Conservation (phyloP, 2,797 vertebrate species). For the Brotula barbata region DNA sequence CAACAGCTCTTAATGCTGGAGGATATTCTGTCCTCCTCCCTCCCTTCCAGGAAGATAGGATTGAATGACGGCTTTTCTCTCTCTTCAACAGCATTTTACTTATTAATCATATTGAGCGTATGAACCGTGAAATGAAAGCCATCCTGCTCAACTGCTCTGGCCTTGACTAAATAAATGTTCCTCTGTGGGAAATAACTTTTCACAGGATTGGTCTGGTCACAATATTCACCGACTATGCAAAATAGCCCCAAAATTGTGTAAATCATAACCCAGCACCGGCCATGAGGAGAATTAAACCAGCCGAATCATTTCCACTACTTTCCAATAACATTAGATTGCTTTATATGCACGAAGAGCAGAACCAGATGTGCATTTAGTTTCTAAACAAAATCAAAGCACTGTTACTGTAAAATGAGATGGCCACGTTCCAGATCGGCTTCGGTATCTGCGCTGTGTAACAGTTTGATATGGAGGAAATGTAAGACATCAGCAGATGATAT, state of each 20-base stretch:
- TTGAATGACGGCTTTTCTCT: slow-evolving; percentile 74
- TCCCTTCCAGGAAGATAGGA: slow-evolving; percentile 64
- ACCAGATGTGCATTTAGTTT: neutral
- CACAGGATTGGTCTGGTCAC: slow-evolving; percentile 69
- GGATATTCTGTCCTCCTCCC: slow-evolving; percentile 59
- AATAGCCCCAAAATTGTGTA: slow-evolving; percentile 60
- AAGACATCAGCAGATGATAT: too few species aligned
- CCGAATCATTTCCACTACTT: slow-evolving; percentile 22
- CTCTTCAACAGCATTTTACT: slow-evolving; percentile 78
- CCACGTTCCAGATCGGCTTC: too few species aligned
- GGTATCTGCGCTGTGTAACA: too few species aligned
- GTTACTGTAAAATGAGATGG: neutral
- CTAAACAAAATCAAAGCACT: neutral
- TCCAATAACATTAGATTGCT: slow-evolving; percentile 24
- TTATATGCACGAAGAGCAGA: slow-evolving; percentile 6
- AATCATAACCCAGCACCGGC: slow-evolving; percentile 58
- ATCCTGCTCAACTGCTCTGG: slow-evolving; percentile 74
- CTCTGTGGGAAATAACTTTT: slow-evolving; percentile 73
- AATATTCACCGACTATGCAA: slow-evolving; percentile 67
- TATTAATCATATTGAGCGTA: slow-evolving; percentile 83
- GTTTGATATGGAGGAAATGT: too few species aligned
- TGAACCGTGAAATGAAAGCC: slow-evolving; percentile 85
- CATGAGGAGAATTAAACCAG: slow-evolving; percentile 34
- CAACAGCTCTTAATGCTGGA: slow-evolving; percentile 61
- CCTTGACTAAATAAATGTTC: slow-evolving; percentile 79